Base-by-base conservation (phyloP, 2,797 vertebrate species). In the Morelia viridis region DNA sequence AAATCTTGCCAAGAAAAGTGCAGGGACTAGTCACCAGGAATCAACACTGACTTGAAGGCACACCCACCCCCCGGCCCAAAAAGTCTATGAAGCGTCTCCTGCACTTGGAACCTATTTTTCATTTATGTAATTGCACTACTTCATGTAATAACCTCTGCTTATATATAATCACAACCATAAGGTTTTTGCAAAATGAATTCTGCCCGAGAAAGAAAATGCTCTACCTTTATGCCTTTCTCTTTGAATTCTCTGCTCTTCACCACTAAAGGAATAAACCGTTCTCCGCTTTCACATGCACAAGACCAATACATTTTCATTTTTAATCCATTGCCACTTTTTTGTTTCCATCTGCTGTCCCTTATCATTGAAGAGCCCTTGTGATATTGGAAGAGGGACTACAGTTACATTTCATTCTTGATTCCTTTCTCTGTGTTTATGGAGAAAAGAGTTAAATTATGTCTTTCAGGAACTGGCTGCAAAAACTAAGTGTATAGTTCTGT, bases 281-380 rank as follows among this genome's bases (percentile, higher is more conserved):
- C n/a, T 24, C 31, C 6, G 8, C 60, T 90, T 90, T 87, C 50
- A 92, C 46, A 87, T 90, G 68, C 89, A 41, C 35, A 87, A 90
- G 58, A 57, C 31, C 1, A 50, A 87, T 87, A 90, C 5, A 35
- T 89, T 87, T 31, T 56, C 84, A 87, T 90, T 90, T 90, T 92
- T 88, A 80, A 76, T 80, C 68, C 80, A 24, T 64, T 90, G 92
- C 80, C 80, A 90, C 68, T 83, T 88, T 57, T 80, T 90, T 57
- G 26, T 89, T 92, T 92, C 68, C 31, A 90, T 86, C 85, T 90
- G 64, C 92, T 31, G 5, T 88, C 57, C 26, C 60, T 90, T 90
- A 87, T 88, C 68, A 83, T 88, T 90, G 89, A 92, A 92, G 89
- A 92, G 89, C 85, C 88, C 89, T 90, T 88, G 89, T 90, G 89